Base-by-base conservation (phyloP, 2,797 vertebrate species). In the Arctocebus calabarensis region DNA sequence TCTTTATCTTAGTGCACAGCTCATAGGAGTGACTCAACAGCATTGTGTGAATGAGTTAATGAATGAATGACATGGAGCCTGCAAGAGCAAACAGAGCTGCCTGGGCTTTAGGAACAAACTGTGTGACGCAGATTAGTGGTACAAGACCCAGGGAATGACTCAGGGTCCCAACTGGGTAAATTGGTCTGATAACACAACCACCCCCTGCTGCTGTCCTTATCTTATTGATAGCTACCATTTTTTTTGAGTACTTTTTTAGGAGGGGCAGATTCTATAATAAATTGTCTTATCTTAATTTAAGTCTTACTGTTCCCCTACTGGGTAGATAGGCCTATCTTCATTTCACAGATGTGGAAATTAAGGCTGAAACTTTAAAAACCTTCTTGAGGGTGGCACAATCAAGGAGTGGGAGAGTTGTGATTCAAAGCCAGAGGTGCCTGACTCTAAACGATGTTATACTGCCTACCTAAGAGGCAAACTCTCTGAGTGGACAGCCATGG, bases 401-500 rank as follows among this genome's bases (percentile, higher is more conserved):
- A 27, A 22, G 29, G n/a, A 4, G 13, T 23, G 2, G 34, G 59
- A 34, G 34, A 71, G 45, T n/a, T 57, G 66, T 48, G 22, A 52
- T 17, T 68, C 32, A 29, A 27, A 45, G 14, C n/a, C 70, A 23
- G 23, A n/a, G 9, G 48, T 61, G 7, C 11, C 82, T 37, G 62
- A 37, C 43, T 64, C 37, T 25, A 57, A 4, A 16, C 5, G 4
- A 2, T 17, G 2, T 32, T 22, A 5, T 43, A 1, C 19, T 7
- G 2, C 8, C 68, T 29, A 19, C 23, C n/a, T 66, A 20, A 29
- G 34, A n/a, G 0, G 8, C 10, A 66, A 2, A 27, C 17, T 90
- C n/a, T 64, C 55, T 8, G 2, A 13, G 32, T 11, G 70, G 55
- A 57, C 25, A 7, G 7, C 0, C 43, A 3, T 0, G 1, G 20